Percentiles rank a stretch among this genome's conserved stretches.
Evolutionary conservation across 2,888 invertebrate genomes (phyloP).

Genomic region (Altica lythri): DNA sequence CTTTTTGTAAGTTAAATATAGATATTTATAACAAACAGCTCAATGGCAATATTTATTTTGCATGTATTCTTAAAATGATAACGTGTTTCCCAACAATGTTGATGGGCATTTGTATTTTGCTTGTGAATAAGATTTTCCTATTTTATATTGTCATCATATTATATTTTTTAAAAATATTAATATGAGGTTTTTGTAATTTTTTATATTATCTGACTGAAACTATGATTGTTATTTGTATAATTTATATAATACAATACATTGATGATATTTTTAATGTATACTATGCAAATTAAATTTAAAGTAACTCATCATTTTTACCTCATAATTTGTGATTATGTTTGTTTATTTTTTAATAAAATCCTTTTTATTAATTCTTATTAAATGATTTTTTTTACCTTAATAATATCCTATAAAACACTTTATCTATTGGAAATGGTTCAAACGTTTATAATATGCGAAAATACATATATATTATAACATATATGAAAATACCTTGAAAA

Average conservation of each 20-base stretch:
- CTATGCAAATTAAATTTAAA: slow-evolving; percentile 16
- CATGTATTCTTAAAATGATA: not conserved
- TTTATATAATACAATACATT: slow-evolving; percentile 18
- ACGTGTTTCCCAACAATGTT: not conserved
- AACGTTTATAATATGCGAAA: too few species aligned
- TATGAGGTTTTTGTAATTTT: slow-evolving; percentile 26
- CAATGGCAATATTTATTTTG: too few species aligned
- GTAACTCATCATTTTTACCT: slow-evolving; percentile 8
- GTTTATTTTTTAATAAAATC: slow-evolving; percentile 10
- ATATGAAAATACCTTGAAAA: too few species aligned
- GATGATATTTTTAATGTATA: slow-evolving; percentile 25
- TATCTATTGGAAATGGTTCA: too few species aligned
- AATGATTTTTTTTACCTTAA: not conserved
- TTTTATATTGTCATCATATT: slow-evolving; percentile 25
- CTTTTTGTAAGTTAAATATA: not conserved
- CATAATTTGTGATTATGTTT: slow-evolving; percentile 12
- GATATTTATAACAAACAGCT: not conserved
- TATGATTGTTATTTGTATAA: slow-evolving; percentile 23
- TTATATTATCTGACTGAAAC: slow-evolving; percentile 24
- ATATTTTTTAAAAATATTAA: slow-evolving; percentile 30
- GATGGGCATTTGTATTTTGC: not conserved
- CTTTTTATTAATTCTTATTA: slow-evolving; percentile 7
- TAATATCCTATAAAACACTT: too few species aligned
- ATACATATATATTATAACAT: too few species aligned
- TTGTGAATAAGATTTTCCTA: slow-evolving; percentile 8